phyloP scores from a whole-genome alignment of 2,113 vertebrate species.

The Cinclus mexicanus region DNA sequence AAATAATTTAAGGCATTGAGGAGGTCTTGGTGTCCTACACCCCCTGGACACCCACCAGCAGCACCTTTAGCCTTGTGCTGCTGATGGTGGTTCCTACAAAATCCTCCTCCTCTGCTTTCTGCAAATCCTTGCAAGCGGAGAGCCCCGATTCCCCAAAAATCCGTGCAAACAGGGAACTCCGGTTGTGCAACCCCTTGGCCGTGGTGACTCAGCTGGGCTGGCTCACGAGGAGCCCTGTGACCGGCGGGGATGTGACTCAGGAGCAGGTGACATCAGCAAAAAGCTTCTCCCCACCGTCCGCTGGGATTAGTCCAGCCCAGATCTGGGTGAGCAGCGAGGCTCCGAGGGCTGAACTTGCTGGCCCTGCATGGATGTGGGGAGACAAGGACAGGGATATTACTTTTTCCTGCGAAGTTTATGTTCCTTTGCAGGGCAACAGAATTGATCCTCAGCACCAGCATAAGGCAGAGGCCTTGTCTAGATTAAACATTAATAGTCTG shows the following conservation, averaged over 20 bases:
- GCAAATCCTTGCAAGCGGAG: neutral
- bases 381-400: fast-evolving
- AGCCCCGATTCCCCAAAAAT: neutral
- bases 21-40: neutral
- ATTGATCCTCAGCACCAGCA: neutral
- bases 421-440: neutral
- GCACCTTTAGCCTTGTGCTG: neutral
- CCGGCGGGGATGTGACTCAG: neutral
- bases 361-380: neutral
- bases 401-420: neutral
- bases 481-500: neutral
- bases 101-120: neutral
- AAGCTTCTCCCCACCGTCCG: fast-evolving
- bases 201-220: neutral
- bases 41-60: neutral
- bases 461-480: neutral
- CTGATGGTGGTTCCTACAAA: neutral
- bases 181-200: neutral
- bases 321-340: neutral
- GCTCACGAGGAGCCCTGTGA: neutral
- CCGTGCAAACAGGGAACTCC: neutral
- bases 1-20: neutral
- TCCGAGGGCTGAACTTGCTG: neutral
- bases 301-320: fast-evolving
- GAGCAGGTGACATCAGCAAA: neutral